Evolutionary conservation across 1,140 invertebrate species (phyloP).

Genomic region (Condylostylus longicornis): DNA sequence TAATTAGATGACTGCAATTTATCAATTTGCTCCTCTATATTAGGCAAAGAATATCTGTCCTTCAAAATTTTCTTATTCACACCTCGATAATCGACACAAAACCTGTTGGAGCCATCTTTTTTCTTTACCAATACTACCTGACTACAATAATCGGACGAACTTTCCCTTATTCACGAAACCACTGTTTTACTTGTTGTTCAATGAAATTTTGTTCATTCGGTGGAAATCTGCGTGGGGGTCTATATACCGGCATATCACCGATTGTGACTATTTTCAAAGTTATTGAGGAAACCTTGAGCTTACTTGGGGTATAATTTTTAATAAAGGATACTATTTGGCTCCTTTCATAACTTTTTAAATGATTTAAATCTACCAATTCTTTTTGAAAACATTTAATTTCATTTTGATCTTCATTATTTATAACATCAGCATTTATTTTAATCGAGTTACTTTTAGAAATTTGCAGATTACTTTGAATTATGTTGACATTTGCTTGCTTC

Average conservation of each 20-base stretch:
- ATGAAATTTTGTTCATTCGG: constrained; percentile 3
- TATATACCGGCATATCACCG: constrained; percentile 14
- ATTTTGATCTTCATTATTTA: no score
- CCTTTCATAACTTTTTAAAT: no score
- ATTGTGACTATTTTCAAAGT: constrained; percentile 9
- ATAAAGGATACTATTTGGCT: no score
- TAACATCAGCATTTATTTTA: no score
- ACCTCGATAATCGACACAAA: constrained; percentile 13
- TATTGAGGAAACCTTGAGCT: no score
- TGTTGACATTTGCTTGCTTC: no score
- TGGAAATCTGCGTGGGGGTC: constrained; percentile 12
- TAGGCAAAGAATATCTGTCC: constrained; percentile 16
- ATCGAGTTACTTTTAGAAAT: no score
- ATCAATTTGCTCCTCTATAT: constrained; percentile 20
- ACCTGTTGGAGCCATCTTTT: constrained; percentile 10
- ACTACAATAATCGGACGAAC: constrained; percentile 5
- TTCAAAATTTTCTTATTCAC: constrained; percentile 11
- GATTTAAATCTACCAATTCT: no score
- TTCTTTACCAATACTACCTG: constrained; percentile 15
- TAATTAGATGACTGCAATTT: constrained; percentile 5
- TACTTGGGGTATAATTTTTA: no score
- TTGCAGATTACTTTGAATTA: no score
- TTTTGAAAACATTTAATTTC: no score
- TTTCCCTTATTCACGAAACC: not conserved
- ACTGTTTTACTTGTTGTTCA: constrained; percentile 8